Percentiles rank a stretch among this genome's conserved stretches.
phyloP scores from a whole-genome alignment of 2,888 invertebrate genomes.

The Trimorus sp. region DNA sequence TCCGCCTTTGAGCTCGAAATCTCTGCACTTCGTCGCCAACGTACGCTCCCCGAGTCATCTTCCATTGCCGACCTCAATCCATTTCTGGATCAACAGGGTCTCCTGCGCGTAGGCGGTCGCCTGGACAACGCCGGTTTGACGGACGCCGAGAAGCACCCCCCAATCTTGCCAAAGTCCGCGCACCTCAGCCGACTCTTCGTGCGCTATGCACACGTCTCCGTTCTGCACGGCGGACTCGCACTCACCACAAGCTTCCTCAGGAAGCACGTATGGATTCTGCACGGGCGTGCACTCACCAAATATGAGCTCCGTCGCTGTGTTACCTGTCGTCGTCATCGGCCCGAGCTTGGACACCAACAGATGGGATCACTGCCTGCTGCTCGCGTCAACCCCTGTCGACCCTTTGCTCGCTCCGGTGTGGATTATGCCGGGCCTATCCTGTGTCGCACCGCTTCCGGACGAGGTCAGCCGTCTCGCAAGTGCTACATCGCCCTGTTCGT shows the following conservation, averaged over 20 bases:
- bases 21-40: not conserved
- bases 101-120: too few species aligned
- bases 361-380: not conserved
- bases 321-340: not conserved
- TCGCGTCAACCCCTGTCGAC: not conserved
- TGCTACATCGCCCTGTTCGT: conserved; percentile 23
- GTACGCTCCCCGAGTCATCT: not conserved
- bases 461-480: conserved; percentile 13
- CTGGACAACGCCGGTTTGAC: too few species aligned
- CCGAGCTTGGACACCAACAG: not conserved
- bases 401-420: not conserved
- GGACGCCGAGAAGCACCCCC: not conserved
- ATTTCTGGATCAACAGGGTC: too few species aligned
- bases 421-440: conserved; percentile 1
- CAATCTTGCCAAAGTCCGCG: not conserved
- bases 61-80: too few species aligned
- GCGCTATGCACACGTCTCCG: not conserved
- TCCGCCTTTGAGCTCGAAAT: not conserved
- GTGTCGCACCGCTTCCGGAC: not conserved
- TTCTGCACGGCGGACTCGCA: conserved; percentile 1
- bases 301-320: not conserved
- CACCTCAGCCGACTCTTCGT: not conserved
- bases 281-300: not conserved
- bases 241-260: not conserved
- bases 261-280: conserved; percentile 10